Evolutionary conservation across 2,888 invertebrate genomes (phyloP).

Genomic region (Cylloceria caligata): DNA sequence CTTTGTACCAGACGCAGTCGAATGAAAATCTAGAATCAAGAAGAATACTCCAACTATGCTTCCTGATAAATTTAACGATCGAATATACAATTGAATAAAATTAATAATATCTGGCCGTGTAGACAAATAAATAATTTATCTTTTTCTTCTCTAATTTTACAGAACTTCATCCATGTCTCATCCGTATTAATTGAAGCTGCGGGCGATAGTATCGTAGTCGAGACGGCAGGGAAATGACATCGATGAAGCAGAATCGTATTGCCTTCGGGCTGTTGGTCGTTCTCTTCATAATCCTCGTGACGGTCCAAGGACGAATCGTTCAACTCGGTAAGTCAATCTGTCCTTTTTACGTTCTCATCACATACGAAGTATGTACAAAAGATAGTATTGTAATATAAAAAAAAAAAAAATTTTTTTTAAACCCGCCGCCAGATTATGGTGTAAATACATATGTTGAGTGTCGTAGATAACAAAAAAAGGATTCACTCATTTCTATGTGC

Average conservation of each 20-base stretch:
- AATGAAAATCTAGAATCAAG: not conserved
- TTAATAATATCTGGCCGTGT: not conserved
- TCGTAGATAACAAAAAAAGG: no score
- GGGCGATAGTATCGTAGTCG: constrained; percentile 69
- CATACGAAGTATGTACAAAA: not conserved
- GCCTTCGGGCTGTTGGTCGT: constrained; percentile 76
- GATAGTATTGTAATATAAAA: no score
- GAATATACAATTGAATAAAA: not conserved
- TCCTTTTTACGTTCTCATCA: not conserved
- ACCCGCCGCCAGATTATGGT: no score
- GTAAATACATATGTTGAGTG: no score
- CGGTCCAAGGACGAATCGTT: constrained; percentile 72
- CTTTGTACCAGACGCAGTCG: not conserved
- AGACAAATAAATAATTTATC: not conserved
- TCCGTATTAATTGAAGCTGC: constrained; percentile 69
- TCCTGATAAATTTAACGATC: not conserved
- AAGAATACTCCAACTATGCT: not conserved
- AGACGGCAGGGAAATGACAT: constrained; percentile 76
- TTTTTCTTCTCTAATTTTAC: constrained; percentile 67
- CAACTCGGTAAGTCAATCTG: constrained; percentile 76
- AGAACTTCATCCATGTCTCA: constrained; percentile 77
- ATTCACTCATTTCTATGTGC: no score
- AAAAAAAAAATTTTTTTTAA: constrained; percentile 20
- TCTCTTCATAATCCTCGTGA: constrained; percentile 74
- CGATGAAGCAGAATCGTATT: constrained; percentile 72